Conservation (phyloP, 2,113 vertebrate genomes). For the Carollia perspicillata region DNA sequence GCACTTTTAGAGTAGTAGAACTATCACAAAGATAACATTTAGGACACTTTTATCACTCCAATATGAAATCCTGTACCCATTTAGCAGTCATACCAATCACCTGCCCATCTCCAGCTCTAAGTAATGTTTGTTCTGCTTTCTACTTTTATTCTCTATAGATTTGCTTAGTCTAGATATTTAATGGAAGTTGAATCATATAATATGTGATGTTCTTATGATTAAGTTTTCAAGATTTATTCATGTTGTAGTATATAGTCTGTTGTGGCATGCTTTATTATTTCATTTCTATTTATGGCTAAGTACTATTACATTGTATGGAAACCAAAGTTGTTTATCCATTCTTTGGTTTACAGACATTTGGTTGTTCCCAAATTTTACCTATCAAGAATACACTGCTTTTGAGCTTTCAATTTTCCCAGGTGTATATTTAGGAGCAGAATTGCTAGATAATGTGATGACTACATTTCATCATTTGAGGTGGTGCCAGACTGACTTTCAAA, state of each 20-base stretch:
- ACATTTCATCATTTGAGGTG: not conserved
- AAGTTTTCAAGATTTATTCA: not conserved
- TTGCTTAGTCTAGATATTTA: not conserved
- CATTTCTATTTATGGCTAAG: not conserved
- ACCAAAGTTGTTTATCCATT: not conserved
- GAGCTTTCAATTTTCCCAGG: not conserved
- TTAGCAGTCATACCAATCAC: not conserved
- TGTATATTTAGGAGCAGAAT: not conserved
- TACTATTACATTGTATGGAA: not conserved
- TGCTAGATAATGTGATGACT: not conserved
- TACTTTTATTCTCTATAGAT: not conserved
- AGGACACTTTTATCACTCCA: not conserved
- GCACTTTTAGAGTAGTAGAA: not conserved
- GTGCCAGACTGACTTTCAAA: not conserved
- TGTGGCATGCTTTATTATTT: not conserved
- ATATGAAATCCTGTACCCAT: not conserved
- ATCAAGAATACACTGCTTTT: not conserved
- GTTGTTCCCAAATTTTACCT: not conserved
- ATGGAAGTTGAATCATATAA: not conserved
- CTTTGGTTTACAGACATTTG: not conserved
- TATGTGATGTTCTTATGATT: not conserved
- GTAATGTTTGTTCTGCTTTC: not conserved
- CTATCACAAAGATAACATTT: not conserved
- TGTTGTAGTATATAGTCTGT: not conserved
- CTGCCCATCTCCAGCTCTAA: not conserved